Evolutionary conservation across 2,797 vertebrate species (phyloP).

Genomic region (Sylvia borin): DNA sequence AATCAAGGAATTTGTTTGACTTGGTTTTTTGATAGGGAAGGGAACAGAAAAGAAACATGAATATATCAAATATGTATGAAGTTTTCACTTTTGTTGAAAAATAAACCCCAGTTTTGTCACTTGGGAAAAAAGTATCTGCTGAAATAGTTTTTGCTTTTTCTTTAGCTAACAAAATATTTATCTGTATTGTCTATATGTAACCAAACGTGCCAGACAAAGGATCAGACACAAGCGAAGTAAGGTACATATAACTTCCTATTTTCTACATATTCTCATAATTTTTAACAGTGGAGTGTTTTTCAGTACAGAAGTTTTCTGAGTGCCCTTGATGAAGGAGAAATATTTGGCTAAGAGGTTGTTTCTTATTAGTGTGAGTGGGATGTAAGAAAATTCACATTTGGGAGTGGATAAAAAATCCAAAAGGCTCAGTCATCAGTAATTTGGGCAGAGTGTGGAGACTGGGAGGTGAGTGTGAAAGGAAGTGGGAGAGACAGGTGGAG

Average conservation of each 20-base stretch:
- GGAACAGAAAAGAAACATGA: background rate
- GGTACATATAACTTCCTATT: fast-evolving
- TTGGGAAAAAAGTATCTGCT: background rate
- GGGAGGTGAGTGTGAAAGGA: background rate
- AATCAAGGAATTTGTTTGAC: background rate
- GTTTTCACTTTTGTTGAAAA: background rate
- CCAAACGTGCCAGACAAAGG: background rate
- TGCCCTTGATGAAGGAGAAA: background rate
- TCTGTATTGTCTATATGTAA: background rate
- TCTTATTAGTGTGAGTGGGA: background rate
- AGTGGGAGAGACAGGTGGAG: slow-evolving; percentile 5
- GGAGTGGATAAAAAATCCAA: background rate
- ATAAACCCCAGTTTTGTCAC: background rate
- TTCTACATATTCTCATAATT: background rate
- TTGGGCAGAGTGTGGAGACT: background rate
- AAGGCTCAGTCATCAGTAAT: background rate
- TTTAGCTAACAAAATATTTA: background rate
- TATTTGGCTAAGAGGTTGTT: background rate
- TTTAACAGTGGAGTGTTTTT: background rate
- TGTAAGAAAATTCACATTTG: background rate
- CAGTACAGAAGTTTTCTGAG: background rate
- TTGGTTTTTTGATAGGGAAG: background rate
- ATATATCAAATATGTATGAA: background rate
- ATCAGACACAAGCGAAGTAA: background rate
- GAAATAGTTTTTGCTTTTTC: background rate